These are phyloP conservation scores for Semotilus atromaculatus DNA, from an alignment of 2,797 vertebrate genomes.

Conservation along the genomic window DNA sequence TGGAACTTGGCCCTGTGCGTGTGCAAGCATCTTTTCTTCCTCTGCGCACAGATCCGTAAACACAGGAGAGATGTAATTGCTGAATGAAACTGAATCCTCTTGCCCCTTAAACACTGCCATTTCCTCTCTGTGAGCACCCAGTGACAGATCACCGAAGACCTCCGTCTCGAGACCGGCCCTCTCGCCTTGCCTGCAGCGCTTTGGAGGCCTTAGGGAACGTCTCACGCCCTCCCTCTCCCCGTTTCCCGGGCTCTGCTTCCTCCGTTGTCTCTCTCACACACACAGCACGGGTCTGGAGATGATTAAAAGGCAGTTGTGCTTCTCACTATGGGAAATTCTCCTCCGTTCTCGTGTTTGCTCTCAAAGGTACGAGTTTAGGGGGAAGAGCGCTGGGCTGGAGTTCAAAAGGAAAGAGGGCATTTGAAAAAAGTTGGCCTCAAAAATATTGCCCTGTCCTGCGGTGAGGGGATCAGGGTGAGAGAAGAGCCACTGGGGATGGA, in stretches of 20 bases:
- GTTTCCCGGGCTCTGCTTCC: conserved; percentile 57
- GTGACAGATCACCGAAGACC: conserved; percentile 79
- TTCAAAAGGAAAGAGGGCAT: conserved; percentile 59
- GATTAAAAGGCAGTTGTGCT: conserved; percentile 84
- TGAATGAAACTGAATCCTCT: conserved; percentile 79
- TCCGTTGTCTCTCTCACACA: conserved; percentile 35
- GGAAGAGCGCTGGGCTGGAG: conserved; percentile 65
- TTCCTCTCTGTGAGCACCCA: conserved; percentile 75
- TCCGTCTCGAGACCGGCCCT: conserved; percentile 70
- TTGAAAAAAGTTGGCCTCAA: conserved; percentile 49
- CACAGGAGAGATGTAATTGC: conserved; percentile 78
- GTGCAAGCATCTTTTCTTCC: conserved; percentile 67
- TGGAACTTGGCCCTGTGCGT: conserved; percentile 39
- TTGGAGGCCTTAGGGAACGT: conserved; percentile 71
- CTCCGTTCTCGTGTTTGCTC: conserved; percentile 77
- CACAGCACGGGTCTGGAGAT: conserved; percentile 83
- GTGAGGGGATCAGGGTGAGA: conserved; percentile 20
- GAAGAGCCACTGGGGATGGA: conserved; percentile 9
- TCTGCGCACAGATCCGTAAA: conserved; percentile 76
- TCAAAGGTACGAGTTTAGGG: conserved; percentile 73
- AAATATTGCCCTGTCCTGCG: conserved; percentile 60
- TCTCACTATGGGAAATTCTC: conserved; percentile 79
- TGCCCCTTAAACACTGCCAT: conserved; percentile 77
- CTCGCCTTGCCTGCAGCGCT: conserved; percentile 74
- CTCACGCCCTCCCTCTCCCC: conserved; percentile 22